These are phyloP conservation scores for Podarcis muralis DNA, from an alignment of 2,113 vertebrate species.

Conservation along the genomic window DNA sequence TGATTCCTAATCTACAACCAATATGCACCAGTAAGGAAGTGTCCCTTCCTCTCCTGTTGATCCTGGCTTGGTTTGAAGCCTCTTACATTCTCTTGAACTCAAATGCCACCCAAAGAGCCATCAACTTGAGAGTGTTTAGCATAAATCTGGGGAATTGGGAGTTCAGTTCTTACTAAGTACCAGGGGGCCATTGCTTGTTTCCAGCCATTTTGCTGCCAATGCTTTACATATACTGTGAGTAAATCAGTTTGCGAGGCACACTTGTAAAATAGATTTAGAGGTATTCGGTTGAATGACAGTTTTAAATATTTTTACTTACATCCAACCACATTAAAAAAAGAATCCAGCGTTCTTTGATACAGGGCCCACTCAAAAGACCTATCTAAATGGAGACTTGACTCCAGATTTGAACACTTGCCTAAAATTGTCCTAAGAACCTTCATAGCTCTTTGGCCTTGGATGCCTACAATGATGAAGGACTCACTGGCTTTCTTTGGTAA, in stretches of 20 bases:
- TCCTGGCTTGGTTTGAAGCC: not conserved
- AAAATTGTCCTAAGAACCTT: not conserved
- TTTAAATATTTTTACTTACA: constrained; percentile 1
- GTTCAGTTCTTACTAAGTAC: not conserved
- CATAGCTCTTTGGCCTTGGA: not conserved
- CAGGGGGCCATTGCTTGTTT: not conserved
- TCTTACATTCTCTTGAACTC: not conserved
- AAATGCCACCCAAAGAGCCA: not conserved
- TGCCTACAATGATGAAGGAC: not conserved
- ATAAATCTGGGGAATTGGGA: not conserved
- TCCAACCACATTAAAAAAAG: not conserved
- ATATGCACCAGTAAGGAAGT: not conserved
- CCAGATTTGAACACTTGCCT: not conserved
- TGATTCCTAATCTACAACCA: not conserved
- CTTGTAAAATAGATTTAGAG: not conserved
- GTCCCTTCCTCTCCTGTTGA: not conserved
- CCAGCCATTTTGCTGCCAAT: not conserved
- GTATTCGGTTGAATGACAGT: not conserved
- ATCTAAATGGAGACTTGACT: not conserved
- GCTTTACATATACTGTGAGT: not conserved
- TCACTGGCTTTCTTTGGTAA: not conserved
- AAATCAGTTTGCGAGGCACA: not conserved
- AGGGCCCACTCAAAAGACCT: not conserved
- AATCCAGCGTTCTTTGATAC: not conserved
- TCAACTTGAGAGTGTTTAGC: not conserved